A percentile compares a stretch with the other conserved stretches of the same genome.
Conservation (phyloP, 2,888 invertebrate genomes). For the Pollenia amentaria region DNA sequence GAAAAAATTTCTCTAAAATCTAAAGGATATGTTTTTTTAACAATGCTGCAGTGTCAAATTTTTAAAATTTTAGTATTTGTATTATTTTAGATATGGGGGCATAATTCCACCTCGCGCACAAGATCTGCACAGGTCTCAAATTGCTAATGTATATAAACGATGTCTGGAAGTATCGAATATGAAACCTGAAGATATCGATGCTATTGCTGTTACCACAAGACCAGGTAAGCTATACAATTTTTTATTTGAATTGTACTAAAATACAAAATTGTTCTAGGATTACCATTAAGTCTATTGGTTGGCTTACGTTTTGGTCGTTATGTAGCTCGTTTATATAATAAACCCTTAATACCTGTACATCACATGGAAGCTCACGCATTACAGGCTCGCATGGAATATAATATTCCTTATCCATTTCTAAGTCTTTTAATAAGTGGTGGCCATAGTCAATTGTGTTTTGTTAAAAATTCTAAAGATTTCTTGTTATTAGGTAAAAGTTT, state of each 20-base stretch:
- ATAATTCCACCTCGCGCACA: constrained; percentile 95
- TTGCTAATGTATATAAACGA: constrained; percentile 89
- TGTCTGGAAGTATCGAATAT: constrained; percentile 88
- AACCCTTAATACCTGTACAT: constrained; percentile 97
- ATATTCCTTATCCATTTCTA: constrained; percentile 93
- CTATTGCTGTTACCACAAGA: constrained; percentile 95
- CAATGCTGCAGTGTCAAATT: no score
- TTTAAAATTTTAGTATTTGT: not conserved
- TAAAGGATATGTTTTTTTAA: not conserved
- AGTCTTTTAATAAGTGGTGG: constrained; percentile 97
- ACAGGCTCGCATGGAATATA: constrained; percentile 90
- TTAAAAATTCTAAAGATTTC: constrained; percentile 90
- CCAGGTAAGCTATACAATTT: constrained; percentile 86
- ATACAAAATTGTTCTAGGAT: constrained; percentile 60
- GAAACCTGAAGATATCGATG: constrained; percentile 89
- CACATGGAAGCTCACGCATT: constrained; percentile 99
- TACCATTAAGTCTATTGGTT: constrained; percentile 89
- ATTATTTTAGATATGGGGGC: constrained; percentile 86
- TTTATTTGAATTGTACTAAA: not conserved
- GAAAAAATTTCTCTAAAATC: not conserved
- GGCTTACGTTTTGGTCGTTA: constrained; percentile 93
- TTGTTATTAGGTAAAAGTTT: constrained; percentile 90
- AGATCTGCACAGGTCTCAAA: constrained; percentile 91
- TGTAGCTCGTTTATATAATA: constrained; percentile 88
- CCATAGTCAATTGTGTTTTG: constrained; percentile 93